Base-by-base conservation (phyloP, 2,113 vertebrate species). In the Bothrops jararaca region DNA sequence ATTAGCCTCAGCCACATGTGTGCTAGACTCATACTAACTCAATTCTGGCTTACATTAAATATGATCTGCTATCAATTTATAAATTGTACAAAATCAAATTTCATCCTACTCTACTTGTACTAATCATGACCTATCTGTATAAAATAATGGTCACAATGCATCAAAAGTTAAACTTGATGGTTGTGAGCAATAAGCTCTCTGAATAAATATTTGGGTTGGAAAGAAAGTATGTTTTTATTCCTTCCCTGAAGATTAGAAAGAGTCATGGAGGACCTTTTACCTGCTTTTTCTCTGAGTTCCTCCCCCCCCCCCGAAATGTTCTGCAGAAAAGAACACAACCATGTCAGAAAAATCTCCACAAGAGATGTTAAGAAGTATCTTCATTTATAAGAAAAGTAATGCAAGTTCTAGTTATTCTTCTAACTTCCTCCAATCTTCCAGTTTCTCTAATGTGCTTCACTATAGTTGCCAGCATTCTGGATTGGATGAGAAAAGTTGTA, bases 181-280 rank as follows among this genome's bases (percentile, higher is more conserved):
- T 94, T 91, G 90, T 91, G 93, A 86, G 39, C 93, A 91, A 93
- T 94, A 92, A 93, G 57, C 7, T 90, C 91, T 92, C 86, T 91
- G 93, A 93, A 93, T 95, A 95, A 94, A 24, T 89, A 53, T 26
- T 95, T 95, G 93, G 95, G 92, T 89, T 90, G 53, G 57, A 69
- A 18, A 94, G 90, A 92, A 22, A 4, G 20, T 53, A 85, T 23
- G 64, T 7, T 13, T 74, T 22, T 34, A 80, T 80, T 80, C 15
- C 69, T 80, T 80, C 2, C 34, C 69, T 22, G 34, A 80, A 80
- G 74, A 39, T 80, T 39, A 80, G 74, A 80, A 80, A 74, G 15
- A 39, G 18, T 39, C 34, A 42, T 80, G 74, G 34, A 80, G 74
- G 18, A 39, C 18, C 18, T 39, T 39, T 39, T 80, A 74, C 69